Evolutionary conservation across 1,140 invertebrate species (phyloP), one percentile per base, ranked within the genome.

Genomic region (Anadara kagoshimensis): DNA sequence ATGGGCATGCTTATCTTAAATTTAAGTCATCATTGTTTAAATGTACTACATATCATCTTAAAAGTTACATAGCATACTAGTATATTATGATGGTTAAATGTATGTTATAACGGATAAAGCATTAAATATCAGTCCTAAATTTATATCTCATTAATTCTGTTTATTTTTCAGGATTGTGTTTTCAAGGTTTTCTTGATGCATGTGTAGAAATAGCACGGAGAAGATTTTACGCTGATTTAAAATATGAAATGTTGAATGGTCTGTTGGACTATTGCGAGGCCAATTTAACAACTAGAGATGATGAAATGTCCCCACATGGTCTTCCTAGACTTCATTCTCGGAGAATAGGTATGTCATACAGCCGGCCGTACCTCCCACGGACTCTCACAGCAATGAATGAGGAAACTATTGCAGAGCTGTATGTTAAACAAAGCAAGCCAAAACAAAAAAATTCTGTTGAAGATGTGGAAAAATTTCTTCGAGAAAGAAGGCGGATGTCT

Each of bases 141-240:
- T 36, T 36, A 36, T 3, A 36, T 36, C 7, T n/a, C n/a, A n/a
- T 36, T 36, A 36, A 36, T 36, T 36, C 29, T 36, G 29, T 58
- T 44, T 69, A 44, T 56, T 70, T 70, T 81, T 0, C 70, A 86
- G 84, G 84, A 57, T 68, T 87, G 24, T 77, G 79, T 58, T 85
- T 84, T 57, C 83, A 84, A 65, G 85, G 80, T 2, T 87, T 87
- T 53, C 64, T 87, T 4, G 83, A 85, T 57, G 81, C 82, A 22
- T 86, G 84, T 73, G 66, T 82, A 43, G 73, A 77, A 49, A 82
- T 87, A 20, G 83, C 82, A 14, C 66, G 76, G 59, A 65, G 82
- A 20, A 80, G 80, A 57, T 83, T 86, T 61, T 71, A 65, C 47
- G 68, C 73, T 12, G 44, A 54, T 12, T 58, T 69, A 24, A 75